Evolutionary conservation across 1,140 invertebrate species (phyloP).

Genomic region (Cryptotermes secundus): DNA sequence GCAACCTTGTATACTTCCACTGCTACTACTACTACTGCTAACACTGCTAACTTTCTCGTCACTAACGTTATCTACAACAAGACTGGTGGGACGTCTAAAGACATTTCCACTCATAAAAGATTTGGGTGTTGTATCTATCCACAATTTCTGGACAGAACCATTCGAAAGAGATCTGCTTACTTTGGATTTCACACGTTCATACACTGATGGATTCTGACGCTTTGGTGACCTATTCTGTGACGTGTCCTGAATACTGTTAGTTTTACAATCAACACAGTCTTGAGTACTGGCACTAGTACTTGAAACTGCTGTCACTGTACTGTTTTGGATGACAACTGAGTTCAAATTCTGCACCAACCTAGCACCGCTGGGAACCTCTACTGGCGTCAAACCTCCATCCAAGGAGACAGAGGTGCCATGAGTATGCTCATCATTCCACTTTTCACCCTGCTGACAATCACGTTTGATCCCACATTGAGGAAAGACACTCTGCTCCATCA

Average conservation of each 20-base stretch:
- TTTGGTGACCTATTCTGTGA: conserved; percentile 50
- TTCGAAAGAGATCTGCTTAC: conserved; percentile 57
- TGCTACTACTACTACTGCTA: conserved; percentile 44
- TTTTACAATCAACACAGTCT: neutral
- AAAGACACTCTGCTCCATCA: neutral
- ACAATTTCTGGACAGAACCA: conserved; percentile 46
- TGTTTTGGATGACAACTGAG: conserved; percentile 2
- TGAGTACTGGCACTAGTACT: too few species aligned
- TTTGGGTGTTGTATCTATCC: conserved; percentile 28
- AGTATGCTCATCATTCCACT: conserved; percentile 16
- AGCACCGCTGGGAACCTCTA: neutral
- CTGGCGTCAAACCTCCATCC: neutral
- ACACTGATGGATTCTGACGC: conserved; percentile 55
- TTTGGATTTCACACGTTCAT: conserved; percentile 61
- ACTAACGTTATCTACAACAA: conserved; percentile 35
- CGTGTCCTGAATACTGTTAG: neutral
- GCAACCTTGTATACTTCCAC: conserved; percentile 36
- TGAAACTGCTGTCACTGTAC: neutral
- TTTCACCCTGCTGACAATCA: neutral
- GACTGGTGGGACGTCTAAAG: conserved; percentile 36
- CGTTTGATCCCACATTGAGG: neutral
- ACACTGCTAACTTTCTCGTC: conserved; percentile 40
- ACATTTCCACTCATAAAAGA: conserved; percentile 24
- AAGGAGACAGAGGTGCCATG: neutral
- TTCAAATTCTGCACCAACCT: neutral